phyloP scores from a whole-genome alignment of 2,888 invertebrate genomes.

The Leptopterna dolabrata region DNA sequence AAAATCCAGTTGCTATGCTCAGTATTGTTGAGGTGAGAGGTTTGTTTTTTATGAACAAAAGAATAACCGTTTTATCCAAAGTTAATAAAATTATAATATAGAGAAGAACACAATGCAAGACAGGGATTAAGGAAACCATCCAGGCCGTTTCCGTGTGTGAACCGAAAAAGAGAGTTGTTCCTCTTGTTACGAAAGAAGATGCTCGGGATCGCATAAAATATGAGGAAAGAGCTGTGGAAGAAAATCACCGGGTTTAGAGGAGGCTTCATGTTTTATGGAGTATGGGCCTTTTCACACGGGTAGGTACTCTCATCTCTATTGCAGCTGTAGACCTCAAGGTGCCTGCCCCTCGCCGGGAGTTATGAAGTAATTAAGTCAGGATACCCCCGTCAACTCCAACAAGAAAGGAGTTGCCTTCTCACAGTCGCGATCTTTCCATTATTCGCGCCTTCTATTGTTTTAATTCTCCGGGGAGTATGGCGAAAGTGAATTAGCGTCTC shows the following conservation, averaged over 20 bases:
- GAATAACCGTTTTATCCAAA: too few relatives aligned
- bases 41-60: too few relatives aligned
- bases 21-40: too few relatives aligned
- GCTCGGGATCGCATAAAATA: neutral
- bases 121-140: neutral
- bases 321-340: neutral
- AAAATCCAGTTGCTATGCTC: too few relatives aligned
- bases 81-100: too few relatives aligned
- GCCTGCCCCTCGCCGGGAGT: neutral
- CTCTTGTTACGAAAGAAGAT: neutral
- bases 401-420: neutral
- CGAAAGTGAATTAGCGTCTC: neutral
- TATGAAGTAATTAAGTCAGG: neutral
- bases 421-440: neutral
- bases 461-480: neutral
- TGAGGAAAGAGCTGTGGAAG: neutral
- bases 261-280: neutral
- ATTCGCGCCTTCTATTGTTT: neutral
- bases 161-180: neutral
- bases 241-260: neutral
- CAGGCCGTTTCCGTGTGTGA: neutral
- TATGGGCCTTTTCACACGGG: neutral
- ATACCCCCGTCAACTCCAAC: neutral
- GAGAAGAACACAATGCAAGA: too few relatives aligned
- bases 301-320: too few relatives aligned